Percentiles rank a stretch among this genome's conserved stretches.
Evolutionary conservation across 2,797 vertebrate species (phyloP).

Genomic region (Orestias chungarensis): DNA sequence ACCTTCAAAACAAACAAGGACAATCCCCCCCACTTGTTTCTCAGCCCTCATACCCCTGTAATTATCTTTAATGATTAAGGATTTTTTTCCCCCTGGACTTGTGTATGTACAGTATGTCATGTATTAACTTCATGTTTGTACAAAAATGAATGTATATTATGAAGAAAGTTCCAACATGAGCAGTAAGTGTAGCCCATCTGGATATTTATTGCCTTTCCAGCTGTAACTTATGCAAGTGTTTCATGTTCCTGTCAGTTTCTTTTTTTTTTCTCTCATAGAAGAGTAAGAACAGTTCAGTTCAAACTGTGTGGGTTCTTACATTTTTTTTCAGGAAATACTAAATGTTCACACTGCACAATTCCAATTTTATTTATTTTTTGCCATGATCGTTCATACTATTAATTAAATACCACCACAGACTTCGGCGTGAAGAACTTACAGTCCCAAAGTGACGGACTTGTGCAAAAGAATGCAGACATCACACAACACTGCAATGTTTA

Average conservation of each 20-base stretch:
- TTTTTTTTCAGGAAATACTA: background rate
- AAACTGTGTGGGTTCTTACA: background rate
- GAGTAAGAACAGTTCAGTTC: background rate
- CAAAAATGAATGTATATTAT: slow-evolving; percentile 8
- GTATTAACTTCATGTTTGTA: background rate
- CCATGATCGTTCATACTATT: no score
- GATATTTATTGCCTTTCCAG: background rate
- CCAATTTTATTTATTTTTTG: no score
- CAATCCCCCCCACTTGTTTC: slow-evolving; percentile 60
- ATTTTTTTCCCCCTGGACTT: background rate
- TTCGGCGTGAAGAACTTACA: no score
- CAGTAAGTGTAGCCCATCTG: no score
- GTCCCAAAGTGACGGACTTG: no score
- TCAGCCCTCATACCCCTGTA: background rate
- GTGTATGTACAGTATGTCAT: background rate
- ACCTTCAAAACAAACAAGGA: slow-evolving; percentile 37
- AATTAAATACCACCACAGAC: no score
- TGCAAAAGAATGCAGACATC: no score
- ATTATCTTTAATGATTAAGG: background rate
- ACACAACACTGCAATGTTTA: no score
- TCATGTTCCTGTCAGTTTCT: background rate
- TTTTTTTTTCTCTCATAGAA: background rate
- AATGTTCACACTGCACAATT: no score
- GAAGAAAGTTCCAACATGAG: background rate
- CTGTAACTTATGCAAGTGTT: background rate